Conservation (phyloP, 2,888 invertebrate genomes). For the Muscina levida region DNA sequence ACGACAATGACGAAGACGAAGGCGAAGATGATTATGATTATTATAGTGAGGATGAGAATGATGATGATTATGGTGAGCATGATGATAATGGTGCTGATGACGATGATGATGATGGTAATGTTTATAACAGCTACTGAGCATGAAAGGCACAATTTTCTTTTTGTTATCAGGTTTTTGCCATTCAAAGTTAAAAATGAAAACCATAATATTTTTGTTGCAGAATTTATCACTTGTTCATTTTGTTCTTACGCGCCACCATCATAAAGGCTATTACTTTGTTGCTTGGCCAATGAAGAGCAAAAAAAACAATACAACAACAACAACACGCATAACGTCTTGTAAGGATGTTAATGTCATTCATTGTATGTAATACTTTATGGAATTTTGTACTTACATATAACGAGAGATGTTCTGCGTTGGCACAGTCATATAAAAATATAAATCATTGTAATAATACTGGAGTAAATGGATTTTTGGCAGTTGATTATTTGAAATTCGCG, state of each 20-base stretch:
- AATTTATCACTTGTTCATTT: constrained; percentile 16
- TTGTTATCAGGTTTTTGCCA: constrained; percentile 27
- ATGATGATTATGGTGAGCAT: no score
- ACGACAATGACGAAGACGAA: neutral
- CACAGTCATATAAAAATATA: neutral
- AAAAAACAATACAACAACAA: no score
- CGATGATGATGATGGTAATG: neutral
- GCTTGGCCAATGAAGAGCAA: constrained; percentile 11
- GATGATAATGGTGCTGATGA: neutral
- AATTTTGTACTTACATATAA: neutral
- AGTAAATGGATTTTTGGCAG: no score
- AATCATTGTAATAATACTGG: no score
- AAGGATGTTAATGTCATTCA: neutral
- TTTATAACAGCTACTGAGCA: neutral
- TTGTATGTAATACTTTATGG: neutral
- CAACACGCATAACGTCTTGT: neutral
- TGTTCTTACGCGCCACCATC: neutral
- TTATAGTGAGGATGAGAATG: neutral
- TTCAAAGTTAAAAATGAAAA: constrained; percentile 16
- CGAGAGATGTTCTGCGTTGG: neutral
- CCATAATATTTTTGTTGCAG: constrained; percentile 27
- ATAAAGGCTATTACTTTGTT: constrained; percentile 2
- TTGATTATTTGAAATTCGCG: no score
- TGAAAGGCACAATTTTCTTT: constrained; percentile 21
- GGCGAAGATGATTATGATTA: neutral